Conservation (phyloP, 2,888 invertebrate genomes). For the Ennomos fuscantarius region DNA sequence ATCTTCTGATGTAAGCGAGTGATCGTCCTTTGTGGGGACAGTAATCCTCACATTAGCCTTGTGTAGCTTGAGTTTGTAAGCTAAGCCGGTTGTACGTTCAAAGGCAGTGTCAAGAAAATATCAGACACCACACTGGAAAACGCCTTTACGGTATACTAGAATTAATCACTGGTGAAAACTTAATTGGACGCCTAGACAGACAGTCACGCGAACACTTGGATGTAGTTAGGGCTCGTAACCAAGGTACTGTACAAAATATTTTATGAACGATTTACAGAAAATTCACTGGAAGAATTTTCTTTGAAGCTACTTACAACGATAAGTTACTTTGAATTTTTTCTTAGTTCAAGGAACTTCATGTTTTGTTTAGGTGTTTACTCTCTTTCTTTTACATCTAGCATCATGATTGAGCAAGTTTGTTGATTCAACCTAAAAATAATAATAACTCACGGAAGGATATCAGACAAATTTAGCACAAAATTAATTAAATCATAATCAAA, state of each 20-base stretch:
- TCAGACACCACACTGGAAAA: conserved; percentile 25
- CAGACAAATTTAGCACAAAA: too few species aligned
- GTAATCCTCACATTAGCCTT: not conserved
- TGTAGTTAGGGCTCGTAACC: conserved; percentile 36
- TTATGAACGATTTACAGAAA: conserved; percentile 19
- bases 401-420: too few species aligned
- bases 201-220: conserved; percentile 57
- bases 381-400: too few species aligned
- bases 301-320: not conserved
- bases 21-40: conserved; percentile 1
- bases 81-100: conserved; percentile 10
- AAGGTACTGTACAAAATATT: conserved; percentile 29
- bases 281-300: conserved; percentile 5
- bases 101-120: conserved; percentile 33
- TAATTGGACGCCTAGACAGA: conserved; percentile 72
- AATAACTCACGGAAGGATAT: too few species aligned
- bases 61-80: conserved; percentile 2
- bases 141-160: conserved; percentile 41
- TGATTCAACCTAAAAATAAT: too few species aligned
- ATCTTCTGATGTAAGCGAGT: conserved; percentile 11
- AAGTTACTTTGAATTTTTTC: too few species aligned
- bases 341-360: too few species aligned
- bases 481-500: too few species aligned
- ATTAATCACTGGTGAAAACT: conserved; percentile 75
- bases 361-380: too few species aligned